A percentile compares a stretch with the other conserved stretches of the same genome.
phyloP scores from a whole-genome alignment of 2,113 vertebrate genomes.

The Bombycilla garrulus region DNA sequence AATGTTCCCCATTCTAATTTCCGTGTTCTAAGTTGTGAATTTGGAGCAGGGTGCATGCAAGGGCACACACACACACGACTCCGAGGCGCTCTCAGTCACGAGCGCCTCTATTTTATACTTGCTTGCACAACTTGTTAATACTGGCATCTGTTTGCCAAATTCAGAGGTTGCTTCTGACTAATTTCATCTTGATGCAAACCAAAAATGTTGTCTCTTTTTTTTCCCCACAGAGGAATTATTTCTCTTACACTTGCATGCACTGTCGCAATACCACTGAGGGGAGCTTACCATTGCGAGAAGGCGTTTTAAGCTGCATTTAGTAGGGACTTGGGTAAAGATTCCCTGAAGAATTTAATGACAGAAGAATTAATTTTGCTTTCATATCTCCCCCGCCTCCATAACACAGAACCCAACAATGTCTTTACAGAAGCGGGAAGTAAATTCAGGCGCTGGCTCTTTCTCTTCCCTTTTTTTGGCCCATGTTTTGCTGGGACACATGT shows the following conservation, averaged over 20 bases:
- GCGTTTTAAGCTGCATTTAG: constrained; percentile 43
- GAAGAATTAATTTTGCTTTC: constrained; percentile 67
- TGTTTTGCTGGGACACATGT: constrained; percentile 48
- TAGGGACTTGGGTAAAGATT: constrained; percentile 44
- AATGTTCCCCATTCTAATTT: constrained; percentile 69
- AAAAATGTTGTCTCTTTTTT: constrained; percentile 35
- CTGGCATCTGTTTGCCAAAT: constrained; percentile 63
- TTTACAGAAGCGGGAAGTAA: constrained; percentile 56
- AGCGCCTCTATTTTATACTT: constrained; percentile 70
- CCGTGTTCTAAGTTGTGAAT: constrained; percentile 68
- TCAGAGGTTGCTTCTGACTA: constrained; percentile 62
- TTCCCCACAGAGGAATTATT: constrained; percentile 43
- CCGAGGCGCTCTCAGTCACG: background rate
- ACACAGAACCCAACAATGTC: constrained; percentile 53
- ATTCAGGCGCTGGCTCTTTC: constrained; percentile 25
- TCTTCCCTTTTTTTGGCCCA: constrained; percentile 34
- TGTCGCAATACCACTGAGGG: background rate
- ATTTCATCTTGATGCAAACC: constrained; percentile 69
- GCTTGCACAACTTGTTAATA: constrained; percentile 73
- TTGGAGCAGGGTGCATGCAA: constrained; percentile 68
- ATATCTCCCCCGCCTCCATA: constrained; percentile 14
- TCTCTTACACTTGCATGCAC: constrained; percentile 66
- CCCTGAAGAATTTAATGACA: constrained; percentile 55
- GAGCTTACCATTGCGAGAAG: constrained; percentile 10
- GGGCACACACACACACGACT: constrained; percentile 40